These are phyloP conservation scores for Drosophila mimica DNA, from an alignment of 2,888 invertebrate species.

Conservation along the genomic window DNA sequence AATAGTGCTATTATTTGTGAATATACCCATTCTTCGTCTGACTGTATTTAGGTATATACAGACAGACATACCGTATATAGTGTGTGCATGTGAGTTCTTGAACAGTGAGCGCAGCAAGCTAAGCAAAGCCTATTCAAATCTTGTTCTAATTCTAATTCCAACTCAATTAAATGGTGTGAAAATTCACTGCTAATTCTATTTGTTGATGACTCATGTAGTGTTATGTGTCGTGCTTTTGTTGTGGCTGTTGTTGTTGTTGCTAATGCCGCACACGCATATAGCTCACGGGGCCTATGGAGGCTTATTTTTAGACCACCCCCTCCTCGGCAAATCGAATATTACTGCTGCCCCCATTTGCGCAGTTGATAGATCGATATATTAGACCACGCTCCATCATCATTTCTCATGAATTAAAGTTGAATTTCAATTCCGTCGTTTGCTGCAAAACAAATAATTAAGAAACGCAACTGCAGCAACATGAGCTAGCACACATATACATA, in stretches of 20 bases:
- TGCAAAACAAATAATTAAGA: constrained; percentile 1
- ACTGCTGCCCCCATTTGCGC: constrained; percentile 10
- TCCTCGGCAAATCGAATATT: constrained; percentile 21
- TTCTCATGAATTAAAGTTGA: constrained; percentile 3
- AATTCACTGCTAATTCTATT: constrained; percentile 30
- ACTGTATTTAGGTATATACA: constrained; percentile 33
- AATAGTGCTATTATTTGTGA: constrained; percentile 4
- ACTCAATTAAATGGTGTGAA: constrained; percentile 44
- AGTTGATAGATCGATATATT: constrained; percentile 63
- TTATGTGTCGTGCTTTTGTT: constrained; percentile 5
- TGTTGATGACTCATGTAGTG: constrained; percentile 47
- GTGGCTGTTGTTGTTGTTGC: constrained; percentile 9
- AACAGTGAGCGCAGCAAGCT: constrained; percentile 10
- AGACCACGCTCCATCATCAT: not conserved
- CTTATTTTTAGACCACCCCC: constrained; percentile 63
- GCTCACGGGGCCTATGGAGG: constrained; percentile 43
- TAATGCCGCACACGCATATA: constrained; percentile 37
- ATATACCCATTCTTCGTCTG: not conserved
- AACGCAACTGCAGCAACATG: constrained; percentile 18
- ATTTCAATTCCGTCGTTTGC: constrained; percentile 14
- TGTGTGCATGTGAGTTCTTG: constrained; percentile 3
- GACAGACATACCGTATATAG: not conserved
- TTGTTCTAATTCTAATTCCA: not conserved
- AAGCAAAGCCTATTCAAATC: not conserved
- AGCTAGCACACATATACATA: not conserved